These are phyloP conservation scores for Acrobasis suavella DNA, from an alignment of 2,888 invertebrate genomes.

Conservation along the genomic window DNA sequence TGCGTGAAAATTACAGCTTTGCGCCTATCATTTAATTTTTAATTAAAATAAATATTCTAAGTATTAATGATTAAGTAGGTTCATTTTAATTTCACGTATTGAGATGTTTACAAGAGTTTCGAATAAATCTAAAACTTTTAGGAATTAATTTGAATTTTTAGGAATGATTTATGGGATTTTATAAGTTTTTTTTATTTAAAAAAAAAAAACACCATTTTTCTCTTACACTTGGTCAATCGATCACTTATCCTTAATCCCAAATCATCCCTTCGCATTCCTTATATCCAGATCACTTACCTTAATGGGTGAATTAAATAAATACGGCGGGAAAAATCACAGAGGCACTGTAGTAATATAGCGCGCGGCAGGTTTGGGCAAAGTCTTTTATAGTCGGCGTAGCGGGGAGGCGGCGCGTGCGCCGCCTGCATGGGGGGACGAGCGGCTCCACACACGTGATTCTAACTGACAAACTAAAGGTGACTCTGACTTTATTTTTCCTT, in stretches of 20 bases:
- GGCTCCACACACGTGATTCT: constrained; percentile 40
- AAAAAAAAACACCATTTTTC: neutral
- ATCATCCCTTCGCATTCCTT: constrained; percentile 53
- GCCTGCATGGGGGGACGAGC: constrained; percentile 55
- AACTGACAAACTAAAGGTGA: constrained; percentile 44
- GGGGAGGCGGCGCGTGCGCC: constrained; percentile 61
- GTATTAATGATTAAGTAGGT: neutral
- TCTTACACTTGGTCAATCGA: neutral
- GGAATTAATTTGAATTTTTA: no score
- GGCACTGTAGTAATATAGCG: constrained; percentile 81
- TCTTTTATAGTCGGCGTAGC: constrained; percentile 76
- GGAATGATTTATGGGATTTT: constrained; percentile 19
- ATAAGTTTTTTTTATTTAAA: neutral
- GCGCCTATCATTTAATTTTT: neutral
- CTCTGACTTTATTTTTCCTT: constrained; percentile 40
- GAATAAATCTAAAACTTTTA: no score
- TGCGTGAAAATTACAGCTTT: neutral
- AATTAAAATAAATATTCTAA: neutral
- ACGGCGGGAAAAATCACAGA: constrained; percentile 78
- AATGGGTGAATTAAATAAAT: constrained; percentile 63
- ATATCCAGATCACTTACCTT: constrained; percentile 72
- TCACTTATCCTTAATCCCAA: constrained; percentile 38
- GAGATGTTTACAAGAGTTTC: constrained; percentile 13
- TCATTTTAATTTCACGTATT: constrained; percentile 24
- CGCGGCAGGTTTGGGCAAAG: constrained; percentile 73